Evolutionary conservation across 2,888 invertebrate genomes (phyloP), one percentile per base, ranked within the genome.

Genomic region (Dioctria linearis): DNA sequence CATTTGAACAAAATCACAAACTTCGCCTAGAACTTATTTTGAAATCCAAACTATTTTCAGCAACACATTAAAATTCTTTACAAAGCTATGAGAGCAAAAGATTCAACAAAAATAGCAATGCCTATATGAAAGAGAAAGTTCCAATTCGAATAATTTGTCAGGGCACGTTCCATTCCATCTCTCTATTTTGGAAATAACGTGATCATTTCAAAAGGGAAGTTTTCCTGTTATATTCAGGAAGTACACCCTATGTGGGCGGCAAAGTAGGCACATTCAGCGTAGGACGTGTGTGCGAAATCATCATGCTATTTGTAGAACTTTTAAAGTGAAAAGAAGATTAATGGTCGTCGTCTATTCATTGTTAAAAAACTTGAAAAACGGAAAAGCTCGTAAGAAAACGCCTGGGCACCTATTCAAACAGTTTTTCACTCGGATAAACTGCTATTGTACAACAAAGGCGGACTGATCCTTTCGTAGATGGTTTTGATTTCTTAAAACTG

Each of bases 321-420:
- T 75, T n/a, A 73, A 75, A 59, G 73, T 75, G 73, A 75, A 57
- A 57, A 75, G 73, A 75, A 75, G 73, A 75, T 75, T 75, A 75
- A 75, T 75, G 73, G 73, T 57, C 73, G 73, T 57, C 73, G 42
- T 25, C 73, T 59, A 75, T 75, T 75, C 73, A 40, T 75, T 75
- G 73, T 75, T 75, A 75, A 75, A 25, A 73, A 57, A 75, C 73
- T 59, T 75, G 73, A 59, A 75, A 73, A 75, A 75, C 59, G 73
- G 40, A 75, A 75, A 75, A 75, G 71, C 73, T 25, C 39, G 59
- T 59, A 75, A 75, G 73, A 75, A 59, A 43, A 42, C 59, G 73
- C 39, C 73, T 59, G 59, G n/a, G 25, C 43, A 59, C 25, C 73
- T 42, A 75, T 75, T 75, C 73, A 75, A 75, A 59, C 73, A 13